Evolutionary conservation across 2,113 vertebrate species (phyloP).

Genomic region (Mobula birostris): DNA sequence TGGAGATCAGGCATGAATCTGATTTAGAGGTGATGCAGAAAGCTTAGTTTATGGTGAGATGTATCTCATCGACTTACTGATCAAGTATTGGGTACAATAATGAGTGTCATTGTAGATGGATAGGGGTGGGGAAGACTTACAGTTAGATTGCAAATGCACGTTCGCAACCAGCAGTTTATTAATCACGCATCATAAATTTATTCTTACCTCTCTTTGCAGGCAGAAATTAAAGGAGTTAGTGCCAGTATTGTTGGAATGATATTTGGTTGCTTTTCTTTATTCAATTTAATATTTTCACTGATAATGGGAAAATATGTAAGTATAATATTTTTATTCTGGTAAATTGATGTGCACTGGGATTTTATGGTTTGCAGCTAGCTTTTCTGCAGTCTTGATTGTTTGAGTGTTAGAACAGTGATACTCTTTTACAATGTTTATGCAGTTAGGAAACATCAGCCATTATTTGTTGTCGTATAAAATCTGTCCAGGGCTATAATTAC

Average conservation of each 20-base stretch:
- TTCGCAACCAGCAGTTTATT: background rate
- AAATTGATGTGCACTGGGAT: background rate
- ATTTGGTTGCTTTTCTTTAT: slow-evolving; percentile 85
- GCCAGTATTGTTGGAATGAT: slow-evolving; percentile 77
- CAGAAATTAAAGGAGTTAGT: slow-evolving; percentile 76
- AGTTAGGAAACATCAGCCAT: background rate
- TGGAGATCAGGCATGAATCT: background rate
- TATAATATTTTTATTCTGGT: slow-evolving; percentile 43
- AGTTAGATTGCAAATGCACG: too few relatives aligned
- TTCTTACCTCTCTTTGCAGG: slow-evolving; percentile 56
- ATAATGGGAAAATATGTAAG: slow-evolving; percentile 86
- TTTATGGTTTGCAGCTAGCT: background rate
- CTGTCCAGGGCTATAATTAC: background rate
- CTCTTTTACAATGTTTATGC: background rate
- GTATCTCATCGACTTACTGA: too few relatives aligned
- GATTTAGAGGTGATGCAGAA: background rate
- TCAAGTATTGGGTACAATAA: background rate
- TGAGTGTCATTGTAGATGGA: too few relatives aligned
- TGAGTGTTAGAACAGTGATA: background rate
- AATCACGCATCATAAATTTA: background rate
- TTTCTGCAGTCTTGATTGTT: background rate
- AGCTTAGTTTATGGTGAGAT: background rate
- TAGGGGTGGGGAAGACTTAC: background rate
- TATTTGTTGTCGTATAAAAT: background rate
- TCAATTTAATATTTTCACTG: slow-evolving; percentile 69